Conservation (phyloP, 2,888 invertebrate genomes). For the Melolontha melolontha region DNA sequence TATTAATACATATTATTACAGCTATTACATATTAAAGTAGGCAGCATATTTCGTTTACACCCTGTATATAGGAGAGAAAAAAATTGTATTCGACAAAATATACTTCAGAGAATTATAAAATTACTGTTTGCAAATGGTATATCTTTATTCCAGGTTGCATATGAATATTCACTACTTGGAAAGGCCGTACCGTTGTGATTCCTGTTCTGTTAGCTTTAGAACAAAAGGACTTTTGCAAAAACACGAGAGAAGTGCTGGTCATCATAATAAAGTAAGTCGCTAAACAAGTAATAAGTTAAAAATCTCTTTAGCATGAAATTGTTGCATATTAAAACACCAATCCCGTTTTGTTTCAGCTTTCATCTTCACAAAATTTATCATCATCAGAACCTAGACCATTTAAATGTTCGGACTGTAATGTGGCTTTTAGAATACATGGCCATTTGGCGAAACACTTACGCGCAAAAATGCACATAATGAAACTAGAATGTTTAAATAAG, state of each 20-base stretch:
- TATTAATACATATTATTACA: too few species aligned
- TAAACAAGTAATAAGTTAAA: too few species aligned
- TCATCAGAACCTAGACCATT: conserved; percentile 95
- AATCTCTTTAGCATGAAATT: too few species aligned
- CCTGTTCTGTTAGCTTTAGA: conserved; percentile 91
- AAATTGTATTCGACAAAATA: too few species aligned
- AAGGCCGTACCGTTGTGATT: conserved; percentile 90
- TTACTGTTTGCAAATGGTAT: neutral
- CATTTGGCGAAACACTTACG: conserved; percentile 97
- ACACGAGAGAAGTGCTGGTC: conserved; percentile 91
- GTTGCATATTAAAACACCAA: conserved; percentile 6
- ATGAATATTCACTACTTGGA: conserved; percentile 97
- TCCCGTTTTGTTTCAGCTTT: conserved; percentile 59
- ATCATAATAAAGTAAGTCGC: conserved; percentile 84
- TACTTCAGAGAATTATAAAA: neutral
- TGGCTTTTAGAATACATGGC: conserved; percentile 96
- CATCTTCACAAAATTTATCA: conserved; percentile 74
- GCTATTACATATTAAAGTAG: too few species aligned
- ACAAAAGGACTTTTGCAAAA: conserved; percentile 93
- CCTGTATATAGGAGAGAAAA: too few species aligned
- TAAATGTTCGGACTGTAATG: conserved; percentile 95
- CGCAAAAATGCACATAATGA: conserved; percentile 96
- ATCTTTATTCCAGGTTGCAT: conserved; percentile 72
- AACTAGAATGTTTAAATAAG: conserved; percentile 91
- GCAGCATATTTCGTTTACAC: too few species aligned